These are phyloP conservation scores for Lepidurus couesii DNA, from an alignment of 1,140 invertebrate species.

Conservation along the genomic window DNA sequence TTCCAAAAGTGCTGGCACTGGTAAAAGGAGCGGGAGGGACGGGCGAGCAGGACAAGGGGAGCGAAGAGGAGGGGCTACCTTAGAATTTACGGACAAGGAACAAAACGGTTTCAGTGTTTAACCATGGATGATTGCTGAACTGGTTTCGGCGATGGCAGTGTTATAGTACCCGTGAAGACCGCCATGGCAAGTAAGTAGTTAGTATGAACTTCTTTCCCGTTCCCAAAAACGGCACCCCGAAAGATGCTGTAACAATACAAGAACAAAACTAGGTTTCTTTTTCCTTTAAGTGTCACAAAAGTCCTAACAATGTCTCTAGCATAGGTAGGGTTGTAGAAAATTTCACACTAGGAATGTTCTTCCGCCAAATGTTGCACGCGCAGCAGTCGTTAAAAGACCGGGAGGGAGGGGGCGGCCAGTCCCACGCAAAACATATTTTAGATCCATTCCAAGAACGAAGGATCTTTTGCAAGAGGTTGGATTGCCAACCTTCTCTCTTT, in stretches of 20 bases:
- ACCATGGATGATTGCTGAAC: constrained; percentile 8
- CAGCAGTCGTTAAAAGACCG: background rate
- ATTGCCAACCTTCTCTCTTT: background rate
- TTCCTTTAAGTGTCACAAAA: background rate
- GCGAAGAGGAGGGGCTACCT: background rate
- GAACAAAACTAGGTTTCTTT: background rate
- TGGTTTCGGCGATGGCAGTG: constrained; percentile 7
- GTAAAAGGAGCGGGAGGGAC: background rate
- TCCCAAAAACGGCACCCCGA: background rate
- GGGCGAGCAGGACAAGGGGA: background rate
- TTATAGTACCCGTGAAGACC: constrained; percentile 15
- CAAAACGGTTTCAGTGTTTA: background rate
- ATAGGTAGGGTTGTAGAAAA: background rate
- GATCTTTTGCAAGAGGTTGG: no score
- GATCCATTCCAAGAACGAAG: no score
- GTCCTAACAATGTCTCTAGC: background rate
- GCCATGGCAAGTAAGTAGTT: background rate
- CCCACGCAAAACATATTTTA: no score
- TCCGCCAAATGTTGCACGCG: background rate
- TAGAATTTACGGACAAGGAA: background rate
- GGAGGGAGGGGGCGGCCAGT: background rate
- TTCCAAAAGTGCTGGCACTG: background rate
- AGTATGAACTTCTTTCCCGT: background rate
- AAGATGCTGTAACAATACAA: background rate
- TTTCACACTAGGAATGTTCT: background rate